Conservation (phyloP, 2,113 vertebrate genomes). For the Ailuropoda melanoleuca region DNA sequence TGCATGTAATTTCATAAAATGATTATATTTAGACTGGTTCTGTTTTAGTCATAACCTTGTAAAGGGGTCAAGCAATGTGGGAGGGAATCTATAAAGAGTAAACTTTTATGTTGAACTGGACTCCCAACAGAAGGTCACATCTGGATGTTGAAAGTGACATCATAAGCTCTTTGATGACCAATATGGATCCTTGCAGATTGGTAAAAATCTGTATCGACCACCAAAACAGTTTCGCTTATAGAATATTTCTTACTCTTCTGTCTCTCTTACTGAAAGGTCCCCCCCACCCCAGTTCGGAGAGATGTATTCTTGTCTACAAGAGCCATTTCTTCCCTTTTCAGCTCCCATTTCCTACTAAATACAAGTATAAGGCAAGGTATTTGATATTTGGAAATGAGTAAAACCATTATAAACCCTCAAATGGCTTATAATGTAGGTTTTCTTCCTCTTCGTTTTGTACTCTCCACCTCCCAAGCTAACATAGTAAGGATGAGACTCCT, state of each 20-base stretch:
- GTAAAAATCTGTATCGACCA: neutral
- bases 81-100: constrained; percentile 38
- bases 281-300: neutral
- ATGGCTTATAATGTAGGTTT: neutral
- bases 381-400: neutral
- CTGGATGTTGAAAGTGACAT: neutral
- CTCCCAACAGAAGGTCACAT: neutral
- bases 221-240: neutral
- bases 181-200: neutral
- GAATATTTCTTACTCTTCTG: neutral
- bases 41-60: constrained; percentile 64
- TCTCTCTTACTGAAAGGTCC: neutral
- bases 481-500: neutral
- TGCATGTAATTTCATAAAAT: constrained; percentile 72
- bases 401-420: neutral
- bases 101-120: constrained; percentile 8
- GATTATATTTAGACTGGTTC: constrained; percentile 53
- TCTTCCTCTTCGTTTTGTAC: neutral
- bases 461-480: neutral
- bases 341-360: neutral
- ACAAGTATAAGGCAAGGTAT: neutral
- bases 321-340: neutral
- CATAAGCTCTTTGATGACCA: neutral
- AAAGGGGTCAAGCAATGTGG: constrained; percentile 24
- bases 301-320: neutral